Base-by-base conservation (phyloP, 2,888 invertebrate genomes). In the Dynastes tityus region DNA sequence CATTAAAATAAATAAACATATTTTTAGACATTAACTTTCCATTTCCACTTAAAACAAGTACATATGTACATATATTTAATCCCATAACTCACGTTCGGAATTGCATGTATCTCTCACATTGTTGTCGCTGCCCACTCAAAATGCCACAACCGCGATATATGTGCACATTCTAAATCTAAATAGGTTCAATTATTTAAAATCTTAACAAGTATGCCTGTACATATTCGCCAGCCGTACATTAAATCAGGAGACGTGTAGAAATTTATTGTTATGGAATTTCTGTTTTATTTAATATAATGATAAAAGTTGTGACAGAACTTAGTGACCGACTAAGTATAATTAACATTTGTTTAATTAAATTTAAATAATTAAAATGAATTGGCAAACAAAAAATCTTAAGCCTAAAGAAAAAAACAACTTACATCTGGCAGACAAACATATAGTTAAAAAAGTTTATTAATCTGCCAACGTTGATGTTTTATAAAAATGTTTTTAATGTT, bases 111-210 rank as follows among this genome's bases (percentile, higher is more conserved):
- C 8, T 55, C 11, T 45, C 45, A 45, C 45, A 55, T 55, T 55
- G 55, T 55, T 55, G 55, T 55, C 22, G 55, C 16, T 55, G n/a
- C 55, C 55, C 55, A 55, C 55, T 55, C 55, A 55, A n/a, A 55
- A 55, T 22, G 55, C 22, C 55, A 55, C 22, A 55, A 8, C n/a
- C 6, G 22, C 55, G 55, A 55, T 22, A 55, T 55, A 55, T 16
- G 22, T 55, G 55, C 45, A 45, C 55, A 55, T 55, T 55, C 55
- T 55, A 55, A 55, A 55, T 55, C 55, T 55, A 55, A 55, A 55
- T 22, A 55, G 55, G 55, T 55, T 55, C 55, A 8, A n/a, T 55
- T 55, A 55, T 55, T 55, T 55, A 55, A 55, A 55, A 55, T 16
- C 22, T 55, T 55, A 55, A 13, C 13, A 55, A 22, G 55, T 55